Base-by-base conservation (phyloP, 2,113 vertebrate genomes). In the Rhinogobius similis region DNA sequence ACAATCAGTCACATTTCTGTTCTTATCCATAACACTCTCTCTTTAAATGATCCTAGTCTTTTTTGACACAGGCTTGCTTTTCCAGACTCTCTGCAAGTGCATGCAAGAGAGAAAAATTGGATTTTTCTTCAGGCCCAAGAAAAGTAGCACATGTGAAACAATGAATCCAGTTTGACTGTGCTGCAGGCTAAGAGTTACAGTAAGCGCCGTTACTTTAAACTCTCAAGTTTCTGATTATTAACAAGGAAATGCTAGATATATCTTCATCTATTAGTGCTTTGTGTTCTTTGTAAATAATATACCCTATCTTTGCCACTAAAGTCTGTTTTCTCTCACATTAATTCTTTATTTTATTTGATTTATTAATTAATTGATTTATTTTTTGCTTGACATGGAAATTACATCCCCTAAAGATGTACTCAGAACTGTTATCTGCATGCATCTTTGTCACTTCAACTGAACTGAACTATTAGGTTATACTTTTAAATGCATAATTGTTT, bases 61-160 rank as follows among this genome's bases (percentile, higher is more conserved):
- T 32, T 36, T 29, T n/a, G 18, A 36, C 29, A n/a, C n/a, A 4
- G 6, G 44, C 21, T 18, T 55, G 14, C 18, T 10, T 58, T 50
- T 58, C 16, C 13, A 29, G 55, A 75, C 1, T 58, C 36, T 5
- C 16, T 72, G 44, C 67, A 78, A 43, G 76, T 72, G 29, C 12
- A 26, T 71, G 50, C 78, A 73, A 50, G 70, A 72, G 12, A 2
- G 36, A 48, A 67, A 50, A 72, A 70, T 27, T 20, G 12, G 56
- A 67, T 27, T 52, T 39, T 56, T 39, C 52, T 27, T 44, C 14
- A 3, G 63, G 32, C 38, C 59, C 48, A 7, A 16, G 0, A 20
- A 14, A 24, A 67, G 10, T 32, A 46, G 38, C n/a, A 43, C 4
- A 58, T 9, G 36, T 48, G 38, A 52, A 55, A 64, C 27, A 26